Base-by-base conservation (phyloP, 1,140 invertebrate genomes). In the Octopus bimaculoides region DNA sequence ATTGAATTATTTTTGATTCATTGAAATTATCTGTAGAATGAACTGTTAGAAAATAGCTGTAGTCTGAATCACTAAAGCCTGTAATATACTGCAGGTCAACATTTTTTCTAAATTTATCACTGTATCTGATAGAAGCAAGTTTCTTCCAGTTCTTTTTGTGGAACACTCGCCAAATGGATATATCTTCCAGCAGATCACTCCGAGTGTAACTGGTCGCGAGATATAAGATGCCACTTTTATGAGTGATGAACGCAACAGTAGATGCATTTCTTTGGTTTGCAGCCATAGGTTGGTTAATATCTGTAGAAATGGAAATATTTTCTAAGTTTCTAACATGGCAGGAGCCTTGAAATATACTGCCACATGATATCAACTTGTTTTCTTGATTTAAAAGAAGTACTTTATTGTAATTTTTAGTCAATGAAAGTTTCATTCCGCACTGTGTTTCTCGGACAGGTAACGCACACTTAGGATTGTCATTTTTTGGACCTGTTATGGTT, bases 31-130 rank as follows among this genome's bases (percentile, higher is more conserved):
- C 91, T 78, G 92, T 92, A 10, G 93, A 93, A 90, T 99, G 97
- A 0, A 96, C 96, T 0, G 97, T 98, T 53, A 98, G 91, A 89
- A 98, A 98, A 90, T 99, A 99, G 82, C 96, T 97, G 89, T 98
- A 99, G 26, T 95, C 94, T 86, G 96, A 95, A 9, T 96, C 97
- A 88, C 94, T 94, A 90, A 99, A 99, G 17, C 97, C 97, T 89
- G 97, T 96, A 9, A 99, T 93, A 90, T 99, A 99, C 85, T 95
- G 96, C 85, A 99, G 74, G 52, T 75, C 56, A 8, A 56, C 77
- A 20, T 78, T n/a, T 26, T 78, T 71, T 71, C 26, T 71, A 14
- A 71, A 71, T 71, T 71, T 71, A 14, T 71, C 66, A 17, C 26
- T 71, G 26, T 71, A 71, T 17, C 26, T 14, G 66, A 71, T 71